A percentile compares a stretch with the other conserved stretches of the same genome.
Evolutionary conservation across 2,888 invertebrate genomes (phyloP).

Genomic region (Apodemia zela): DNA sequence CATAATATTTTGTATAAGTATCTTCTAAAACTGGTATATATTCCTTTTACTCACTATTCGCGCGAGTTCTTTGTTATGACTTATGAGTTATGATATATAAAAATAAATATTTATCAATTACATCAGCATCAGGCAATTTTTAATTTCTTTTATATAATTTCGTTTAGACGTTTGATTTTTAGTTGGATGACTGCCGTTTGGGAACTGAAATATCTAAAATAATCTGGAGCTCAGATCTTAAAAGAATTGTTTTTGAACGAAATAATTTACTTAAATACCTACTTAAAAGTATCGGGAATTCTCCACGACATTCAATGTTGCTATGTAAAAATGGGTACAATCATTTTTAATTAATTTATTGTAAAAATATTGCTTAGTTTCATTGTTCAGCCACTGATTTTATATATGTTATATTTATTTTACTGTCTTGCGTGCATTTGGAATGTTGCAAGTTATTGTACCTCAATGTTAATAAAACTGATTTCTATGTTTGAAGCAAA

Average conservation of each 20-base stretch:
- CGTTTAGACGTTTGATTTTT: not conserved
- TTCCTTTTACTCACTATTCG: conserved; percentile 15
- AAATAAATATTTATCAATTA: conserved; percentile 6
- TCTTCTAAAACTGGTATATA: conserved; percentile 31
- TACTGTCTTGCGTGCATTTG: conserved; percentile 15
- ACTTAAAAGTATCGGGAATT: not conserved
- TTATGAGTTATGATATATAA: conserved; percentile 1
- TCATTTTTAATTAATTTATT: not conserved
- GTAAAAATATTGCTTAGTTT: not conserved
- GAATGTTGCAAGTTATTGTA: conserved; percentile 20
- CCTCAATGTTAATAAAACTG: not conserved
- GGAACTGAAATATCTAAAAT: not conserved
- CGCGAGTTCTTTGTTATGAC: conserved; percentile 18
- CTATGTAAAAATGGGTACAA: not conserved
- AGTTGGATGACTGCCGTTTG: not conserved
- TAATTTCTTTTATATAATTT: conserved; percentile 7
- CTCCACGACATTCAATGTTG: not conserved
- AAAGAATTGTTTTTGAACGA: not conserved
- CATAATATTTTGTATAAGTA: conserved; percentile 32
- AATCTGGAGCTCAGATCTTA: not conserved
- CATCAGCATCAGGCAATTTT: conserved; percentile 20
- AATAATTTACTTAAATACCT: conserved; percentile 4
- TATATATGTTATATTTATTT: not conserved
- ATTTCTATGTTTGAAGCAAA: too few species aligned
- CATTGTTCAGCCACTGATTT: not conserved